Conservation (phyloP, 2,797 vertebrate species). For the Mus minutoides region DNA sequence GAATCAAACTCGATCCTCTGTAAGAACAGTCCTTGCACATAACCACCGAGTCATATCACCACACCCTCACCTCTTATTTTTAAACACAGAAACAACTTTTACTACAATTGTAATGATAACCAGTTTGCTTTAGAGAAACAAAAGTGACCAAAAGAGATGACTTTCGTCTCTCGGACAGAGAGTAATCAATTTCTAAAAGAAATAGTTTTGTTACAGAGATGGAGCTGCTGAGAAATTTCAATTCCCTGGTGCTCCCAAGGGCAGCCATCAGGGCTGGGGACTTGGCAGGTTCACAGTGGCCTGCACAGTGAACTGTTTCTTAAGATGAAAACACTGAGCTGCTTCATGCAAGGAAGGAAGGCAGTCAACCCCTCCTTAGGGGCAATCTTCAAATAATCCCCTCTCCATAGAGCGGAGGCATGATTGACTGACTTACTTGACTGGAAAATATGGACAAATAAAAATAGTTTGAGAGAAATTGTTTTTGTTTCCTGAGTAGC, state of each 20-base stretch:
- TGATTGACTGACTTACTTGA: not conserved
- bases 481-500: not conserved
- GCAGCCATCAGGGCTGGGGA: conserved; percentile 7
- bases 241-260: conserved; percentile 68
- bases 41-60: not conserved
- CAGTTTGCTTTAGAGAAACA: conserved; percentile 61
- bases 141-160: conserved; percentile 68
- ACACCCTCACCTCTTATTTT: not conserved
- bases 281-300: conserved; percentile 64
- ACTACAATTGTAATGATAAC: conserved; percentile 57
- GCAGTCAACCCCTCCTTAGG: conserved; percentile 21
- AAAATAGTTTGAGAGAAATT: not conserved
- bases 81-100: conserved; percentile 54
- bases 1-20: not conserved
- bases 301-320: conserved; percentile 75
- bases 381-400: conserved; percentile 49
- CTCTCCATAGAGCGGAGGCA: not conserved
- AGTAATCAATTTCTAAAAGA: conserved; percentile 68
- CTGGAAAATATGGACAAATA: conserved; percentile 36
- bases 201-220: conserved; percentile 76
- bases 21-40: not conserved
- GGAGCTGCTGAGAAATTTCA: conserved; percentile 67
- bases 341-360: conserved; percentile 16
- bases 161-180: conserved; percentile 57
- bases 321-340: conserved; percentile 74